Conservation (phyloP, 2,888 invertebrate species). For the Drosophila bunnanda region DNA sequence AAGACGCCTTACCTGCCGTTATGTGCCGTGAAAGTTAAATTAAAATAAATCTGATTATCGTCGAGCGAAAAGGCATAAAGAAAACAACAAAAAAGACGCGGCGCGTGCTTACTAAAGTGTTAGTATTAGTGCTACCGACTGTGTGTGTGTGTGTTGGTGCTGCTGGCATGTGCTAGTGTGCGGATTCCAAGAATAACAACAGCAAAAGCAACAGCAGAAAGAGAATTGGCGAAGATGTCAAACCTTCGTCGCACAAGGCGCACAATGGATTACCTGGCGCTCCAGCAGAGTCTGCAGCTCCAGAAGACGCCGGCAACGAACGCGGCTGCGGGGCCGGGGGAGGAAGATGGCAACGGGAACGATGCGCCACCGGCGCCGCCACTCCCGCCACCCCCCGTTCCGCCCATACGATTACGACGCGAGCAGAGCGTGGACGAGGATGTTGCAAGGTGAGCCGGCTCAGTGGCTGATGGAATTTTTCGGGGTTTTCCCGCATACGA, state of each 20-base stretch:
- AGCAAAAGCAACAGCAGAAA: conserved; percentile 38
- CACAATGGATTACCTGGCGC: conserved; percentile 69
- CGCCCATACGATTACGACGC: conserved; percentile 63
- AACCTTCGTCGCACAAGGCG: conserved; percentile 69
- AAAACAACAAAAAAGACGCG: conserved; percentile 12
- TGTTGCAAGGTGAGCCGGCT: conserved; percentile 67
- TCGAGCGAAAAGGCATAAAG: conserved; percentile 23
- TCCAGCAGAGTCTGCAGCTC: conserved; percentile 60
- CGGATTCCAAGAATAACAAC: conserved; percentile 64
- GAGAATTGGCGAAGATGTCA: conserved; percentile 58
- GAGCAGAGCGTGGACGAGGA: conserved; percentile 72
- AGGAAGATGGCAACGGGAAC: conserved; percentile 27
- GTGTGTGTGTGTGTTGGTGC: conserved; percentile 36
- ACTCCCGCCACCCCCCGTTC: conserved; percentile 50
- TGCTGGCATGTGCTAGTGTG: conserved; percentile 21
- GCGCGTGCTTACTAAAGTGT: conserved; percentile 37
- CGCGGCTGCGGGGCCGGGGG: conserved; percentile 18
- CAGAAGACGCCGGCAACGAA: conserved; percentile 42
- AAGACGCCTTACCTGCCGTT: conserved; percentile 63
- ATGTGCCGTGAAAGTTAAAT: conserved; percentile 67
- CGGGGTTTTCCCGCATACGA: conserved; percentile 45
- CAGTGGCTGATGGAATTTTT: conserved; percentile 22
- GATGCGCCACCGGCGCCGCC: conserved; percentile 19
- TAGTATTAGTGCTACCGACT: conserved; percentile 6
- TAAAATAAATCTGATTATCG: conserved; percentile 72